Percentiles rank a stretch among this genome's conserved stretches.
Conservation (phyloP, 2,888 invertebrate genomes). For the Stenichneumon culpator region DNA sequence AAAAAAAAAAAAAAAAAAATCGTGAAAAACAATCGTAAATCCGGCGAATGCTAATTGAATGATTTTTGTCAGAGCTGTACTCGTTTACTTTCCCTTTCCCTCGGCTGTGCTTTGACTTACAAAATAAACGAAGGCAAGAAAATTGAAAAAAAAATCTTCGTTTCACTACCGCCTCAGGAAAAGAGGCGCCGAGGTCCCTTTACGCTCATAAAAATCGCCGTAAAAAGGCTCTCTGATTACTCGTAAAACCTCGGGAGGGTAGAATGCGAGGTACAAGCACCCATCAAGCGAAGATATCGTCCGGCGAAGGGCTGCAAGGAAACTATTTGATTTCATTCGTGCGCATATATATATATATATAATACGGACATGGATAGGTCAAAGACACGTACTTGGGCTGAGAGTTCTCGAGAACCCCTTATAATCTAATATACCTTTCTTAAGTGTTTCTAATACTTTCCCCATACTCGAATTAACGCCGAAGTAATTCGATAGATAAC, state of each 20-base stretch:
- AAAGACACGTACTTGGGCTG: constrained; percentile 5
- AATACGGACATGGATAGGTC: background rate
- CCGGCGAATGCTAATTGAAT: background rate
- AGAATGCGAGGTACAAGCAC: constrained; percentile 13
- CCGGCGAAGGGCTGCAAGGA: background rate
- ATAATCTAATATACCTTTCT: constrained; percentile 14
- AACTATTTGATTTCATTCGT: constrained; percentile 29
- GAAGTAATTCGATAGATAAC: constrained; percentile 11
- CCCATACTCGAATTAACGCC: constrained; percentile 10
- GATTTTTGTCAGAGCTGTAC: background rate
- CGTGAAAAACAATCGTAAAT: constrained; percentile 22
- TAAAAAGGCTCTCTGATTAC: constrained; percentile 57
- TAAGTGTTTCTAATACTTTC: constrained; percentile 8
- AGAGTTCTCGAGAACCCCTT: constrained; percentile 8
- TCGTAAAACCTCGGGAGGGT: constrained; percentile 48
- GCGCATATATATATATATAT: background rate
- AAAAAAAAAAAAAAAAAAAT: constrained; percentile 3
- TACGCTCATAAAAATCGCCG: constrained; percentile 53
- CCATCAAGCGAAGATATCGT: constrained; percentile 35
- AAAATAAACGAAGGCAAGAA: background rate
- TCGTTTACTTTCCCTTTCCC: constrained; percentile 3
- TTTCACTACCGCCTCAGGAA: constrained; percentile 1
- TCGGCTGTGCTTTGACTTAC: background rate
- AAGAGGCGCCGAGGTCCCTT: constrained; percentile 22
- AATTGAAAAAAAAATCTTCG: constrained; percentile 4